phyloP scores from a whole-genome alignment of 2,888 invertebrate species.

The Acheta domesticus region DNA sequence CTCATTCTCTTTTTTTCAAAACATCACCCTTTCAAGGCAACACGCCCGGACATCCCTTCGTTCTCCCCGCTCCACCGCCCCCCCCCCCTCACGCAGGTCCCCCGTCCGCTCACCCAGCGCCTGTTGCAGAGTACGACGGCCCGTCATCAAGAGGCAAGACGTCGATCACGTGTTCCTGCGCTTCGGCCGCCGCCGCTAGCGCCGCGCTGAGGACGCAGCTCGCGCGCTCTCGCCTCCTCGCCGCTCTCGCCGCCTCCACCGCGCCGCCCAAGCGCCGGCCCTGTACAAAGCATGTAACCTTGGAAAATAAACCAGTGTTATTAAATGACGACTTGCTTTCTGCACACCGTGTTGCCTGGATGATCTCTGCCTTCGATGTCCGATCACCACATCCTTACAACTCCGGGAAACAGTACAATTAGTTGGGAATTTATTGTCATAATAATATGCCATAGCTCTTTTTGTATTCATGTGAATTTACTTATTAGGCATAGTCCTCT shows the following conservation, averaged over 20 bases:
- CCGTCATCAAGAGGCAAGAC: slow-evolving; percentile 79
- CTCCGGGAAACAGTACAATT: too few relatives aligned
- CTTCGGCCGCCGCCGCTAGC: slow-evolving; percentile 74
- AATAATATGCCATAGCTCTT: too few relatives aligned
- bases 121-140: slow-evolving; percentile 46
- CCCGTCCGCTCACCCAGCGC: background rate
- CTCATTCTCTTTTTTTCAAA: background rate
- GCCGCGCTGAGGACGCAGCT: background rate
- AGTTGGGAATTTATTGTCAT: too few relatives aligned
- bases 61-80: background rate
- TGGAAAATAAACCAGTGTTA: slow-evolving; percentile 7
- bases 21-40: background rate
- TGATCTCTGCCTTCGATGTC: too few relatives aligned
- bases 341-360: background rate
- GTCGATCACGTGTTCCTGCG: slow-evolving; percentile 87
- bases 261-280: background rate
- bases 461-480: too few relatives aligned
- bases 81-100: background rate
- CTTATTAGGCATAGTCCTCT: too few relatives aligned
- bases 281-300: slow-evolving; percentile 8
- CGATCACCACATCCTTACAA: too few relatives aligned
- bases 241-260: background rate
- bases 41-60: background rate
- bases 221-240: background rate
- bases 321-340: background rate